Base-by-base conservation (phyloP, 2,113 vertebrate genomes). In the Dolichallabes microphthalmus region DNA sequence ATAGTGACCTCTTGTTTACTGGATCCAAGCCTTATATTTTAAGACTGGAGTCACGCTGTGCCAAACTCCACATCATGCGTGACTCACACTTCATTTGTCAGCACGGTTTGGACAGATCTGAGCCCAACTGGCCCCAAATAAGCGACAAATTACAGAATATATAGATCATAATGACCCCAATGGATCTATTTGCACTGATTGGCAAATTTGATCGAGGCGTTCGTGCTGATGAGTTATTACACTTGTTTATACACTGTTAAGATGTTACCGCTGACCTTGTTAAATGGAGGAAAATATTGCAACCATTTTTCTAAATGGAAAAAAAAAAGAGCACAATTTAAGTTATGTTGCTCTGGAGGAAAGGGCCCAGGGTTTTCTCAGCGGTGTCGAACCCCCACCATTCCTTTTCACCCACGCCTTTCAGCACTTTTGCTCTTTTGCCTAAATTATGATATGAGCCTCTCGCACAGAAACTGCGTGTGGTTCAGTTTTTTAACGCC, bases 1-100 rank as follows among this genome's bases (percentile, higher is more conserved):
- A 92, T 90, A 82, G 90, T 82, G 86, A 92, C 89, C 5, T 66
- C 69, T 91, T 92, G 89, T 90, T 93, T 92, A 89, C 80, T 50
- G 81, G 85, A 61, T 75, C 80, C 76, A 0, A 66, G 55, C 77
- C 90, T 90, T 78, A 75, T 84, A 77, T 85, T 92, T 89, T 84
- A 77, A 88, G 78, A 87, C 82, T 1, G n/a, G 63, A 17, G 61
- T 52, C 75, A 57, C 6, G 74, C n/a, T 2, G 15, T 88, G 91
- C 93, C 92, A 92, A 91, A 87, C 89, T 92, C 90, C 86, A 93
- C 91, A 92, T 92, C 91, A 92, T 89, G 63, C 86, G 88, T 92
- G 92, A 93, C 87, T 93, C 92, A 93, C 90, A 69, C 83, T 57
- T 74, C 84, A 83, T 73, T 45, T 73, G 66, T 73, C 53, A 39